Base-by-base conservation (phyloP, 1,140 invertebrate genomes). In the Musca vetustissima region DNA sequence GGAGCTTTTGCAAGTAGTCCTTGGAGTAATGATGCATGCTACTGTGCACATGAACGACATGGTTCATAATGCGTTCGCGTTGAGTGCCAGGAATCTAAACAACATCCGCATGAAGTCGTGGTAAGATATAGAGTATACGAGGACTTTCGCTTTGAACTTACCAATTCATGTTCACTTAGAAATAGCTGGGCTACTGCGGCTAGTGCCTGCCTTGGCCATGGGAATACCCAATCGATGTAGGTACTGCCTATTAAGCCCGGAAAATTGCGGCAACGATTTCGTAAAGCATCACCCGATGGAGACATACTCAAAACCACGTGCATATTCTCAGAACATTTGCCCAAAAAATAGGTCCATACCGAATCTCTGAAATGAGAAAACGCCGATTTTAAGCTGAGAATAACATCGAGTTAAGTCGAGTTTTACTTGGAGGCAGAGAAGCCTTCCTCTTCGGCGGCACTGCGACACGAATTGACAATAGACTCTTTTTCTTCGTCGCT, bases 171-270 rank as follows among this genome's bases (percentile, higher is more conserved):
- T 66, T 89, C 87, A 75, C 87, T 88, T 0, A 96, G 84, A 74
- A 91, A 92, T 6, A 92, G 89, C 61, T 90, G 90, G 7, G 94
- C 94, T 9, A 97, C 94, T 0, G 93, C 92, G 53, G 90, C 85
- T 17, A 97, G 78, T 2, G 95, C 94, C 83, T 97, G 93, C 69
- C 90, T 88, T 1, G 95, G 94, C 95, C 96, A 98, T 0, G 93
- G 89, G 76, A 93, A 91, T 70, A 96, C 91, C 94, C 95, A 98
- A 83, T 98, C 93, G 64, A 98, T 95, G 13, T 92, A 95, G 3
- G 93, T 95, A 76, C 93, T 96, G 76, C 95, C 96, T 19, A 97
- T 91, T 1, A 98, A 84, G 0, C 94, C 94, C 0, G 95, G 95
- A 82, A 97, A 97, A 84, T 90, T 95, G 59, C 94, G 85, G 73